phyloP scores from a whole-genome alignment of 2,888 invertebrate genomes.

The Myopa tessellatipennis region DNA sequence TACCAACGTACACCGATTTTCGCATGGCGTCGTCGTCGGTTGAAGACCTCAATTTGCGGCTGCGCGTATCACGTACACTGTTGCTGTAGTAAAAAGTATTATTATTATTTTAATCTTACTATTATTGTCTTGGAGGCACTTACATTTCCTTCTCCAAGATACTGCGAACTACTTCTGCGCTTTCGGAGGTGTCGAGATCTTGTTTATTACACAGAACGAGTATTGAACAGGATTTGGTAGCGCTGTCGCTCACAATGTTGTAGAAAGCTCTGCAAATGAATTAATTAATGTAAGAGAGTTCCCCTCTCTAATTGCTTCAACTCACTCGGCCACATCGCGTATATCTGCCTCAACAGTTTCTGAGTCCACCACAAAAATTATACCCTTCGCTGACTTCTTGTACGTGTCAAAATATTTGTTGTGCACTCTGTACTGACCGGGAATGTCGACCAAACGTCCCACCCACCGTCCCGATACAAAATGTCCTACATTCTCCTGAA shows the following conservation, averaged over 20 bases:
- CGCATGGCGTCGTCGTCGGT: constrained; percentile 72
- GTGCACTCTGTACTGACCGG: constrained; percentile 91
- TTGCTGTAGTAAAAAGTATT: constrained; percentile 72
- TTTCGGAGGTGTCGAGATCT: constrained; percentile 90
- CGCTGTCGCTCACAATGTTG: constrained; percentile 79
- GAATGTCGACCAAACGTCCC: constrained; percentile 78
- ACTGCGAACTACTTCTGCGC: constrained; percentile 79
- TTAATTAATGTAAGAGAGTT: neutral
- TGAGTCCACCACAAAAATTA: constrained; percentile 92
- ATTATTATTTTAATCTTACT: neutral
- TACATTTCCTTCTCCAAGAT: constrained; percentile 93
- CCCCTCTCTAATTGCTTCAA: constrained; percentile 50
- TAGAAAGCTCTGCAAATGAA: constrained; percentile 78
- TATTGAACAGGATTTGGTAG: constrained; percentile 72
- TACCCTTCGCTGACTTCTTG: constrained; percentile 80
- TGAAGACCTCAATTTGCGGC: constrained; percentile 82
- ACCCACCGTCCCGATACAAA: constrained; percentile 59
- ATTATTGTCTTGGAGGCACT: constrained; percentile 61
- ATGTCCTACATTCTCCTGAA: constrained; percentile 84
- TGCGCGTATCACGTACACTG: constrained; percentile 85
- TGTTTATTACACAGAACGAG: constrained; percentile 94
- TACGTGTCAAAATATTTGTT: constrained; percentile 86
- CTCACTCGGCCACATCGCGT: constrained; percentile 92
- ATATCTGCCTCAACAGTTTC: constrained; percentile 87
- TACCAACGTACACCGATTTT: constrained; percentile 77